Base-by-base conservation (phyloP, 1,140 invertebrate species). In the Kradibia gibbosae region DNA sequence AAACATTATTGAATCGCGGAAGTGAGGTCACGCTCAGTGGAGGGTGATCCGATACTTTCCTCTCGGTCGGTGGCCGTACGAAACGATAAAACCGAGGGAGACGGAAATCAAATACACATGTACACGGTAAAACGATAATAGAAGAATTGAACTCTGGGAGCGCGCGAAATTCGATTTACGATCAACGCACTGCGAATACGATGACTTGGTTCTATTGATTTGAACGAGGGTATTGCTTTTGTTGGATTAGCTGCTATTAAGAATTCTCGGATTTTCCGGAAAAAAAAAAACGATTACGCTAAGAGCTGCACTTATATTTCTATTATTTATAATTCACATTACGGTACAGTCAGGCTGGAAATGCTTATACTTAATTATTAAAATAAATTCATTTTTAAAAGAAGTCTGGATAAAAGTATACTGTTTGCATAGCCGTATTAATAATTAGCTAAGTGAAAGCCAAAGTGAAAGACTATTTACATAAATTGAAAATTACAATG, bases 1-100 rank as follows among this genome's bases (percentile, higher is more conserved):
- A 75, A 83, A 74, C 42, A 71, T 82, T 83, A 84, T 85, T 83
- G 81, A 84, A 85, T 86, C 83, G 82, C 82, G 83, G 85, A 85
- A 85, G 83, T 83, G 71, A 81, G 78, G 55, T 50, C 75, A 11
- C 48, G 48, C 8, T 53, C 22, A 36, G 31, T 67, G 31, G 48
- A 65, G 81, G 76, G 78, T 57, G 72, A 17, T 60, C 50, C 78
- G 25, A 60, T 39, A 36, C 55, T 36, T 53, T 45, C 60, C 36
- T 60, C 48, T 50, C 55, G 36, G 1, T 70, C 60, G 3, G 17
- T 42, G 17, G 20, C 13, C 10, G 31, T 42, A 1, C 22, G 10
- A 25, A 31, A 48, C 2, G n/a, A 73, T 20, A 25, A 0, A 48
- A 34, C 28, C 7, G 28, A 78, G 48, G 20, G 53, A 60, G 36